Base-by-base conservation (phyloP, 1,140 invertebrate species). In the Drosophila nikananu region DNA sequence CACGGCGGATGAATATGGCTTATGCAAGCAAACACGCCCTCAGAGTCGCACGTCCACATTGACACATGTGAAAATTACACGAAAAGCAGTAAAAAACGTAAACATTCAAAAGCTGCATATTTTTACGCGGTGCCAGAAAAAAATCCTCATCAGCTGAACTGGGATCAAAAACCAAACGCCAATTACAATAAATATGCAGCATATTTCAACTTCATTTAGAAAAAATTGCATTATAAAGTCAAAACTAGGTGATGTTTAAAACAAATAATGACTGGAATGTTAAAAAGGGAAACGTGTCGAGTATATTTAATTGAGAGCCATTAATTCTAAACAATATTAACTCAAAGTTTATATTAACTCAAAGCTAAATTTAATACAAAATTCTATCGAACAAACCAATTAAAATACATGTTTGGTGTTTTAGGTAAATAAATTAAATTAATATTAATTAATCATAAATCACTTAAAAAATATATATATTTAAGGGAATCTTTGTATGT, bases 1-100 rank as follows among this genome's bases (percentile, higher is more conserved):
- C 77, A 87, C 67, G 72, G 76, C 76, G 80, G 76, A 86, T 86
- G 83, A 75, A 86, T 72, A 75, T 71, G 59, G 78, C 78, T 86
- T 86, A 81, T 79, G 65, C 30, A 54, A 23, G 51, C 77, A 62
- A 51, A 49, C 57, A 64, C 67, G 35, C 41, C 39, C 44, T 60
- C 62, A 42, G 37, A 41, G 17, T 21, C 19, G 37, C 17, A 17
- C 42, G 25, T 19, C 51, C 23, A 52, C 72, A 66, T 42, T 37
- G 13, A 63, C 82, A 81, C 49, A 57, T 48, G 68, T 61, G 57
- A 66, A 63, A 51, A 79, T 42, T 30, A 61, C 59, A 51, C 51
- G 21, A 54, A 86, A 80, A 77, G 9, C 1, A 42, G 3, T n/a
- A 32, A 42, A 68, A 15, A 17, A 23, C 9, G 30, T 42, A 49